phyloP scores from a whole-genome alignment of 2,113 vertebrate species.

The Setophaga coronata region DNA sequence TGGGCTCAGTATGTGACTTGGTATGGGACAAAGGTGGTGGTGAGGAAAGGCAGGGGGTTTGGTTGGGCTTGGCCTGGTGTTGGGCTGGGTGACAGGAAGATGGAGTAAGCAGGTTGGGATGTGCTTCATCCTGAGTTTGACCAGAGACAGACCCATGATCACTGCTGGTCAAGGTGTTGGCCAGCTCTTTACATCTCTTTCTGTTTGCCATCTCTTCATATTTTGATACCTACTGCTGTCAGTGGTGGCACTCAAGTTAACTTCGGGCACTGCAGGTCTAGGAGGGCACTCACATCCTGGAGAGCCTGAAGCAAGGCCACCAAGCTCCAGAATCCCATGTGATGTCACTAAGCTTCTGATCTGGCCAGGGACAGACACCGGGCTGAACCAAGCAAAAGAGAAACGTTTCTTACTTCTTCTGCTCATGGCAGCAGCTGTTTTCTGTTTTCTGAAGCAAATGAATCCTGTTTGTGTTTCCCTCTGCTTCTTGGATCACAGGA shows the following conservation, averaged over 20 bases:
- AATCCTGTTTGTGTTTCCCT: neutral
- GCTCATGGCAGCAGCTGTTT: neutral
- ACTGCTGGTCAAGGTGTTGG: neutral
- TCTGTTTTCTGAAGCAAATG: neutral
- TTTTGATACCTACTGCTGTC: neutral
- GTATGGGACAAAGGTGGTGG: neutral
- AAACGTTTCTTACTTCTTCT: neutral
- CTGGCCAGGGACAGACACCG: neutral
- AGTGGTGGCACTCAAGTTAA: neutral
- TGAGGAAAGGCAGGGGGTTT: neutral
- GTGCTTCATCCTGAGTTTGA: neutral
- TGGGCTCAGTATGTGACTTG: fast-evolving
- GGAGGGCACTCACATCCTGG: neutral
- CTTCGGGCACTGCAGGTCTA: neutral
- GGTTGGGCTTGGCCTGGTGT: neutral
- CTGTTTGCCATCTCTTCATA: neutral
- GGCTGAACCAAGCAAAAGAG: neutral
- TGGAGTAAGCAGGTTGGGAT: fast-evolving
- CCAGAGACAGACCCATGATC: neutral
- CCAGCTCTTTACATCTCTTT: neutral
- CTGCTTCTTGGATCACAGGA: neutral
- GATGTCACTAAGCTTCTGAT: neutral
- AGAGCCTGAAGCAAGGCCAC: neutral
- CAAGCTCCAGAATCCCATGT: fast-evolving
- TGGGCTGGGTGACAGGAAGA: neutral